A percentile compares a stretch with the other conserved stretches of the same genome.
Conservation (phyloP, 2,888 invertebrate genomes). For the Mesochorus sp. region DNA sequence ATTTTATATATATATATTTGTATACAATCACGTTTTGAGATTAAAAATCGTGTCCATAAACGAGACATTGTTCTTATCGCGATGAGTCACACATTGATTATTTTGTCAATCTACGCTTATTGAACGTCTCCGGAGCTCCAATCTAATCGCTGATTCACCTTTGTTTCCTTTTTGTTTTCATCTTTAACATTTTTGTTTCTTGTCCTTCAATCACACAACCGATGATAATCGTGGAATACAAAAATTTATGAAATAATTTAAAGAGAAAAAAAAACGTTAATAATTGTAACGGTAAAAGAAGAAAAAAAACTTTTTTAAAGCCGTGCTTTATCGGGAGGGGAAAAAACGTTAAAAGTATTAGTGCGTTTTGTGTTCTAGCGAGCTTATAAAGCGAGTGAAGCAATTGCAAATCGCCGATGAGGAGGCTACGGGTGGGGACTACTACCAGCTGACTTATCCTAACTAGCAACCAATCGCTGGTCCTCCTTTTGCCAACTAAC, state of each 20-base stretch:
- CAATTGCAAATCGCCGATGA: slow-evolving; percentile 78
- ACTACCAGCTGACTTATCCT: slow-evolving; percentile 81
- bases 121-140: too few relatives aligned
- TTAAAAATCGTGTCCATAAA: too few relatives aligned
- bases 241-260: slow-evolving; percentile 9
- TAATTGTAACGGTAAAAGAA: too few relatives aligned
- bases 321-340: not conserved
- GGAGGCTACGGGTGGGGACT: slow-evolving; percentile 80
- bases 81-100: too few relatives aligned
- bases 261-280: not conserved
- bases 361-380: slow-evolving; percentile 80
- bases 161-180: too few relatives aligned
- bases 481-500: slow-evolving; percentile 74
- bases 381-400: slow-evolving; percentile 80
- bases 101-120: too few relatives aligned
- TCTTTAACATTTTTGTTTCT: too few relatives aligned
- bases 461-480: slow-evolving; percentile 77
- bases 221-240: too few relatives aligned
- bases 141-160: too few relatives aligned
- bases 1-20: not conserved
- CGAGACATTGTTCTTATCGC: too few relatives aligned
- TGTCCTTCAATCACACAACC: too few relatives aligned
- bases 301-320: too few relatives aligned
- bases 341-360: slow-evolving; percentile 53
- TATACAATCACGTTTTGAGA: not conserved